Conservation (phyloP, 2,113 vertebrate genomes). For the Serilophus lunatus region DNA sequence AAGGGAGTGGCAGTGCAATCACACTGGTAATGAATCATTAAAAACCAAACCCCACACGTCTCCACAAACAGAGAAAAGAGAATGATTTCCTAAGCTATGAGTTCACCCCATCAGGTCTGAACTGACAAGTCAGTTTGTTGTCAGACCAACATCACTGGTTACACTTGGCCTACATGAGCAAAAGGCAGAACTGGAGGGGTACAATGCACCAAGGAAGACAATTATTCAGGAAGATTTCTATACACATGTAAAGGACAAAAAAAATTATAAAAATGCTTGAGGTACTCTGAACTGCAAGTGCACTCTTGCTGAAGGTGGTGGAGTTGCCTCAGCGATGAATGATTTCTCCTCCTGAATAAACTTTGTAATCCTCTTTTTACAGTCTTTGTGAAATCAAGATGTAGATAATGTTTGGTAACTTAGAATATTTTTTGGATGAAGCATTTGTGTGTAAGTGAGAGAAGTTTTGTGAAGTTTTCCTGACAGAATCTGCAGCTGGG, state of each 20-base stretch:
- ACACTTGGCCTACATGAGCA: neutral
- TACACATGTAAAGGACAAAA: too few species aligned
- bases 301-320: neutral
- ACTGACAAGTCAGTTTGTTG: neutral
- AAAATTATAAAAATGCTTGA: neutral
- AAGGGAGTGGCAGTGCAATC: conserved; percentile 30
- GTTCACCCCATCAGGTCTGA: neutral
- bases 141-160: neutral
- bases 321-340: neutral
- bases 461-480: neutral
- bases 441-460: neutral
- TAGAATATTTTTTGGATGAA: neutral
- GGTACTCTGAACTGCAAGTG: neutral
- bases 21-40: neutral
- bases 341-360: neutral
- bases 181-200: neutral
- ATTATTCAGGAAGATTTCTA: neutral
- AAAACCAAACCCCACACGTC: neutral
- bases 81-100: neutral
- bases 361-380: neutral
- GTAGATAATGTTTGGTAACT: neutral
- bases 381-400: neutral
- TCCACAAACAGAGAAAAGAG: neutral
- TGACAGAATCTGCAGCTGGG: neutral
- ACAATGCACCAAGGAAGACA: rapidly evolving